Conservation (phyloP, 2,888 invertebrate genomes). For the Frankliniella intonsa region DNA sequence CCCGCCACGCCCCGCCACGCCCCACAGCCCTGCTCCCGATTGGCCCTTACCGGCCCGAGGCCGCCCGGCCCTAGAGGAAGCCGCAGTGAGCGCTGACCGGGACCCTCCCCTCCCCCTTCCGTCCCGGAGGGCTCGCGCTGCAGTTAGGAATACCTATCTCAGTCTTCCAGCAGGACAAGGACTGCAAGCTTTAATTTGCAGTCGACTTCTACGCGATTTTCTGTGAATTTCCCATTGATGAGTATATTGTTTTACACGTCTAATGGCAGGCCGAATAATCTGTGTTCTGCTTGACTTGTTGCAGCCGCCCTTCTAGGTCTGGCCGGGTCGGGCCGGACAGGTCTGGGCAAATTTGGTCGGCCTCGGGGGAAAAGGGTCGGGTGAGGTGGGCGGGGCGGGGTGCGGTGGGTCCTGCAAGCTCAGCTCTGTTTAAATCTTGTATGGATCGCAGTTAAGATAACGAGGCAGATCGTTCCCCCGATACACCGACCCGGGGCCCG, state of each 20-base stretch:
- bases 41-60: not conserved
- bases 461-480: not conserved
- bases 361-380: not conserved
- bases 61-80: not conserved
- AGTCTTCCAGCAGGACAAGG: too few species aligned
- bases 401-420: not conserved
- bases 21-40: not conserved
- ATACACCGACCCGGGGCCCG: not conserved
- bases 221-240: too few species aligned
- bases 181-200: too few species aligned
- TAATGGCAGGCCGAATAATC: too few species aligned
- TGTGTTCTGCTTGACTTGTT: not conserved
- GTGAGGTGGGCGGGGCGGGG: not conserved
- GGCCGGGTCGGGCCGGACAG: too few species aligned
- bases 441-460: slow-evolving; percentile 25
- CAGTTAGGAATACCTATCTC: too few species aligned
- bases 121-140: too few species aligned
- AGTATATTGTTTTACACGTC: not conserved
- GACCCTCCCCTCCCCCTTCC: not conserved
- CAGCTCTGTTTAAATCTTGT: slow-evolving; percentile 18
- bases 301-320: not conserved
- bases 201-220: too few species aligned
- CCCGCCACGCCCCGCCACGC: not conserved
- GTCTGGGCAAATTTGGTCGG: too few species aligned
- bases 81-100: not conserved